Conservation (phyloP, 2,113 vertebrate genomes). For the Prionailurus viverrinus region DNA sequence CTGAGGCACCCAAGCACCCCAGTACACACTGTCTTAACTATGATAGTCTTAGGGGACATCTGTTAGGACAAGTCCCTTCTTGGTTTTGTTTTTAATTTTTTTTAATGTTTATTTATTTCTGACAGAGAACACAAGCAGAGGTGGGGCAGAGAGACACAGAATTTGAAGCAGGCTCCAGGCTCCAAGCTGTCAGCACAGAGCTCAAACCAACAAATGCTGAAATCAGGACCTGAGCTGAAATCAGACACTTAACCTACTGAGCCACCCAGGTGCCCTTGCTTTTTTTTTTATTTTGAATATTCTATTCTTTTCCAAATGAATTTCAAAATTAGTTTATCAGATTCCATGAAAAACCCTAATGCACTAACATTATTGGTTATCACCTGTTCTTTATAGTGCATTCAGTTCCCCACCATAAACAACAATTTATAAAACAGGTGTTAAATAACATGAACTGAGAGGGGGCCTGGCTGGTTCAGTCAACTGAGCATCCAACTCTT, state of each 20-base stretch:
- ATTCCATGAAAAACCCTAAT: background rate
- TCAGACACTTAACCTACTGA: too few species aligned
- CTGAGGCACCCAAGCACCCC: too few species aligned
- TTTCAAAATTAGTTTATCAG: constrained; percentile 11
- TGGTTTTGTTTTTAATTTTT: background rate
- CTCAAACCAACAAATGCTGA: too few species aligned
- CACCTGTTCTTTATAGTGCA: background rate
- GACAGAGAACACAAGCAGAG: too few species aligned
- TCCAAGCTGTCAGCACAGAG: too few species aligned
- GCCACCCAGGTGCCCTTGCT: background rate
- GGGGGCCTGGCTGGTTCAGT: background rate
- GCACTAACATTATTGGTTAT: background rate
- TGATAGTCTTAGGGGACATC: background rate
- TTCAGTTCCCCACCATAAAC: background rate
- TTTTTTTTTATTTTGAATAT: background rate
- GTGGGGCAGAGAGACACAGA: too few species aligned
- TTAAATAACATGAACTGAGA: background rate
- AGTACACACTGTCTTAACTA: background rate
- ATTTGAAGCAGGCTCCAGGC: too few species aligned
- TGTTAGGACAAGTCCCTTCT: background rate
- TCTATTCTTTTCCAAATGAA: background rate
- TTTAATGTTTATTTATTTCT: too few species aligned
- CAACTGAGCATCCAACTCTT: background rate
- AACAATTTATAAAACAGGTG: background rate
- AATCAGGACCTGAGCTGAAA: too few species aligned